Conservation (phyloP, 1,140 invertebrate genomes). For the Ridgeia piscesae region DNA sequence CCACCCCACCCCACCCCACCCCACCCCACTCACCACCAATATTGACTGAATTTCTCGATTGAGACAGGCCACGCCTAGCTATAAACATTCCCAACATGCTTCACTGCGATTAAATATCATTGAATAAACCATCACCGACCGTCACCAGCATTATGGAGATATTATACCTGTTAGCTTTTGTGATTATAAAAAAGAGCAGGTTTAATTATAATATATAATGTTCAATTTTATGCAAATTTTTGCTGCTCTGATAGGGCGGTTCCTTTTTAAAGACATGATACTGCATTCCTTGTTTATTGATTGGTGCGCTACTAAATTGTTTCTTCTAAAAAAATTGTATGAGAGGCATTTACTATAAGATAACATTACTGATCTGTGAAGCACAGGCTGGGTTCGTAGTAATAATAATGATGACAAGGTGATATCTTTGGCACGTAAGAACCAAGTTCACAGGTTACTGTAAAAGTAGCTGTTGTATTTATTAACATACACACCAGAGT, state of each 20-base stretch:
- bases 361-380: not conserved
- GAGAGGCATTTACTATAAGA: not conserved
- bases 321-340: too few relatives aligned
- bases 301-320: too few relatives aligned
- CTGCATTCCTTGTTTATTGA: too few relatives aligned
- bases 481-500: too few relatives aligned
- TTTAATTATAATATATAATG: not conserved
- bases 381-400: not conserved
- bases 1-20: not conserved
- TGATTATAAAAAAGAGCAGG: not conserved
- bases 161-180: not conserved
- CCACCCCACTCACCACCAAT: not conserved
- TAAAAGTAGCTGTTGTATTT: not conserved
- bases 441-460: not conserved
- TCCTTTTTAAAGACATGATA: too few relatives aligned
- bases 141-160: not conserved
- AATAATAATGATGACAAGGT: not conserved
- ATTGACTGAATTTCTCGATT: not conserved
- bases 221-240: not conserved
- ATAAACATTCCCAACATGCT: not conserved
- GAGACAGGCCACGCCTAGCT: not conserved
- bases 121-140: not conserved
- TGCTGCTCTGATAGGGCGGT: too few relatives aligned
- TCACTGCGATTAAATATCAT: not conserved
- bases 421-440: too few relatives aligned